A percentile compares a stretch with the other conserved stretches of the same genome.
phyloP scores from a whole-genome alignment of 2,797 vertebrate species.

The Tauraco hartlaubi region DNA sequence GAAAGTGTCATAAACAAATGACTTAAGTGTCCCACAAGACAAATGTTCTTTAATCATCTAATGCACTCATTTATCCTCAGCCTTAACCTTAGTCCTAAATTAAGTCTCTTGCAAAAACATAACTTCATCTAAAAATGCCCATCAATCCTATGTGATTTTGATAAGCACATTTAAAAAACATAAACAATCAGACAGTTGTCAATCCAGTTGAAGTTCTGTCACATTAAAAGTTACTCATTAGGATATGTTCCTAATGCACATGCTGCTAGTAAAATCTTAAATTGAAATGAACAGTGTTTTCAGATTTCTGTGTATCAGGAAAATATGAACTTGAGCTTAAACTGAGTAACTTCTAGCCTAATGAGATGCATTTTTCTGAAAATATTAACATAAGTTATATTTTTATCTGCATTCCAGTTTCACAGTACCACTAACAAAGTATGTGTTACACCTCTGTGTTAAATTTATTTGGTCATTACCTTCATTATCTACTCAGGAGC shows the following conservation, averaged over 20 bases:
- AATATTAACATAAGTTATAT: conserved; percentile 65
- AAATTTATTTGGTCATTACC: conserved; percentile 69
- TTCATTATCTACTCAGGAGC: conserved; percentile 61
- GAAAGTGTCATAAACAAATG: conserved; percentile 87
- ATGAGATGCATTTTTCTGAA: conserved; percentile 52
- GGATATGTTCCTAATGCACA: conserved; percentile 52
- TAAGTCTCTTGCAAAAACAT: conserved; percentile 85
- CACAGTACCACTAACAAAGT: conserved; percentile 65
- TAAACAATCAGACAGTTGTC: conserved; percentile 83
- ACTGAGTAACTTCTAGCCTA: conserved; percentile 47
- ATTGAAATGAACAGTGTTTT: conserved; percentile 52
- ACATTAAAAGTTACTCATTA: conserved; percentile 75
- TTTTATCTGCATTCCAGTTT: conserved; percentile 72
- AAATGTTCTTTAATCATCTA: conserved; percentile 93
- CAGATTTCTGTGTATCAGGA: conserved; percentile 26
- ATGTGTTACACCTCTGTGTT: conserved; percentile 59
- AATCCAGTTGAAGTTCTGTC: conserved; percentile 75
- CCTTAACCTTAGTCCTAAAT: conserved; percentile 88
- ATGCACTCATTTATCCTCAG: conserved; percentile 90
- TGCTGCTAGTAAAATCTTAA: conserved; percentile 66
- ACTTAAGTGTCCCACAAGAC: conserved; percentile 84
- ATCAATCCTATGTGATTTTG: conserved; percentile 85
- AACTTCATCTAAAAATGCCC: conserved; percentile 86
- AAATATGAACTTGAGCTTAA: conserved; percentile 50
- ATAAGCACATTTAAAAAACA: conserved; percentile 82